A percentile compares a stretch with the other conserved stretches of the same genome.
phyloP scores from a whole-genome alignment of 2,113 vertebrate species.

The Fulmarus glacialis region DNA sequence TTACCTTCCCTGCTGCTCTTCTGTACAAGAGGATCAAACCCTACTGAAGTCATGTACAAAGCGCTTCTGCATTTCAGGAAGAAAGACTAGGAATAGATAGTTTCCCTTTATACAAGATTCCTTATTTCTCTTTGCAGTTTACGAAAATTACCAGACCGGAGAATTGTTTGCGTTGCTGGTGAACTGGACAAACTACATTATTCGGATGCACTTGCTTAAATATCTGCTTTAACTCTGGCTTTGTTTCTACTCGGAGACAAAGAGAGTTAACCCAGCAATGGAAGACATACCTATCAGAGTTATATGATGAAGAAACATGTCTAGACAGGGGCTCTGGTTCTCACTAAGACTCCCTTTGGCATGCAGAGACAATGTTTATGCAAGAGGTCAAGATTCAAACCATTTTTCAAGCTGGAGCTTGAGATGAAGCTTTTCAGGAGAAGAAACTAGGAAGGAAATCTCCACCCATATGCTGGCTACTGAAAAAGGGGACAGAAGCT shows the following conservation, averaged over 20 bases:
- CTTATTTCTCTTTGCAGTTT: neutral
- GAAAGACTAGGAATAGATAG: neutral
- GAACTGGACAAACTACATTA: neutral
- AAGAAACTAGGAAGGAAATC: slow-evolving; percentile 75
- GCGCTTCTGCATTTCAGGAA: neutral
- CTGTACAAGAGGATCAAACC: neutral
- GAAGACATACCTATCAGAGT: neutral
- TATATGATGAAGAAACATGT: slow-evolving; percentile 35
- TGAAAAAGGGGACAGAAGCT: slow-evolving; percentile 29
- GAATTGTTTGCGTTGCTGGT: neutral
- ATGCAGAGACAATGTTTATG: slow-evolving; percentile 52
- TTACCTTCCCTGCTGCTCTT: neutral
- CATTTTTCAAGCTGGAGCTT: slow-evolving; percentile 56
- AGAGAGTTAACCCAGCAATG: neutral
- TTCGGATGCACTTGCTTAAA: neutral
- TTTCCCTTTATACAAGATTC: neutral
- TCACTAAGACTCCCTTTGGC: slow-evolving; percentile 38
- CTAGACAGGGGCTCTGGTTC: slow-evolving; percentile 37
- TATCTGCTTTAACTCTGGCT: neutral
- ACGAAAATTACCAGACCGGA: neutral
- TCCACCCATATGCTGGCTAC: slow-evolving; percentile 49
- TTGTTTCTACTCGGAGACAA: neutral
- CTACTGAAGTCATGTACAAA: neutral
- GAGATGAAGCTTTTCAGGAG: slow-evolving; percentile 58
- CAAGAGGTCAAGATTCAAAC: slow-evolving; percentile 69